phyloP scores from a whole-genome alignment of 2,888 invertebrate species.

The Zhengitettix transpicula region DNA sequence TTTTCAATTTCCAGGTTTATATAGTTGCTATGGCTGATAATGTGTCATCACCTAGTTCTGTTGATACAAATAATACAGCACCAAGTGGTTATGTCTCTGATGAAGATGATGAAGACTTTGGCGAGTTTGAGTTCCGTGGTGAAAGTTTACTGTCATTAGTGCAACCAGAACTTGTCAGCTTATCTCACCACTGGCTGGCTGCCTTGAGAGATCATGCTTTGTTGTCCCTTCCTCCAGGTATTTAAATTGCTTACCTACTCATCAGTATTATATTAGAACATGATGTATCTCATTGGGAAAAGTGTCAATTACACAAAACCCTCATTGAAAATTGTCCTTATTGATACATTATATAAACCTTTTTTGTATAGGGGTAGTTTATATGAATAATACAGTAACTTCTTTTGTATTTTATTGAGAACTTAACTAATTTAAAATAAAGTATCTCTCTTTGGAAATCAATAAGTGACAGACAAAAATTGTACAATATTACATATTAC shows the following conservation, averaged over 20 bases:
- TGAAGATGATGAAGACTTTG: conserved; percentile 40
- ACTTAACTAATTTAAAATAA: no score
- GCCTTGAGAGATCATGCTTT: conserved; percentile 91
- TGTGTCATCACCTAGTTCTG: conserved; percentile 39
- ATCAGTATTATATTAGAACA: neutral
- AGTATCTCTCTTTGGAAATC: no score
- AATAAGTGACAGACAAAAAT: no score
- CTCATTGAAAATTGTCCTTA: no score
- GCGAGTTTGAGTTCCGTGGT: conserved; percentile 58
- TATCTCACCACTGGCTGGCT: conserved; percentile 90
- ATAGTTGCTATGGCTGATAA: conserved; percentile 83
- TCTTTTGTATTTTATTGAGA: no score
- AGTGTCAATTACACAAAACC: no score
- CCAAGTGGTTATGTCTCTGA: conserved; percentile 1
- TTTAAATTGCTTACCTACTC: neutral
- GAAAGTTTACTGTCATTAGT: conserved; percentile 80
- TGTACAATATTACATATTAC: no score
- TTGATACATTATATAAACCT: no score
- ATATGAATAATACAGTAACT: no score
- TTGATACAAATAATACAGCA: conserved; percentile 14
- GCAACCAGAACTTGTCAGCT: conserved; percentile 77
- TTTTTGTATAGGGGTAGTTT: no score
- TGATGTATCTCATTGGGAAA: neutral
- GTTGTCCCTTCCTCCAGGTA: conserved; percentile 69
- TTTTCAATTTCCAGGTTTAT: conserved; percentile 46